These are phyloP conservation scores for Scaptomyza caliginosa DNA, from an alignment of 2,888 invertebrate genomes.

Conservation along the genomic window DNA sequence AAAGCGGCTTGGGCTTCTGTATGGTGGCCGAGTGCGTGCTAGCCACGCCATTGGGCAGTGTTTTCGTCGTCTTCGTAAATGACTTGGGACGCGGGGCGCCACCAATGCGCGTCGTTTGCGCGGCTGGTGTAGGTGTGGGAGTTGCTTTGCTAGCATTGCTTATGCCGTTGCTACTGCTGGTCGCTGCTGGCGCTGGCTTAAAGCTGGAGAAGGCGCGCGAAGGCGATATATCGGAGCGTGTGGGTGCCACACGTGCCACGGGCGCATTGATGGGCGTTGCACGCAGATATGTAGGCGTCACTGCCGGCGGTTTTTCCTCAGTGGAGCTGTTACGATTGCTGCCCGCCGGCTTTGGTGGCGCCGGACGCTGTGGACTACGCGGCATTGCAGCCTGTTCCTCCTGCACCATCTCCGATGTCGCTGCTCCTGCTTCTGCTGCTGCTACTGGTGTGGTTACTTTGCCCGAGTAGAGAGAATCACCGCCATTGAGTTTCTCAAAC, in stretches of 20 bases:
- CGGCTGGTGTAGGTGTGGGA: conserved; percentile 22
- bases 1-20: conserved; percentile 80
- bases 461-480: conserved; percentile 94
- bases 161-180: conserved; percentile 17
- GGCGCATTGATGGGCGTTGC: conserved; percentile 90
- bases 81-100: conserved; percentile 64
- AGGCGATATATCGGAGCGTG: conserved; percentile 80
- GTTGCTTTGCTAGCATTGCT: conserved; percentile 20
- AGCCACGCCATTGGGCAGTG: conserved; percentile 72
- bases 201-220: conserved; percentile 82
- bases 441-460: conserved; percentile 84
- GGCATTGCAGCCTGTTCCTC: conserved; percentile 83
- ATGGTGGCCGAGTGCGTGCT: conserved; percentile 74
- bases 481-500: conserved; percentile 93
- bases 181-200: conserved; percentile 69
- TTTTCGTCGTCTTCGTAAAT: conserved; percentile 62
- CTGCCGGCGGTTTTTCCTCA: conserved; percentile 82
- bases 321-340: conserved; percentile 42
- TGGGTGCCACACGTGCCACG: conserved; percentile 83
- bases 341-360: conserved; percentile 85
- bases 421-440: conserved; percentile 48
- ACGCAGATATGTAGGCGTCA: conserved; percentile 88
- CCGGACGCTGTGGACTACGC: conserved; percentile 85
- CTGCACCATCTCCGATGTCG: conserved; percentile 81
- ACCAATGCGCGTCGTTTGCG: conserved; percentile 45